Percentiles rank a stretch among this genome's conserved stretches.
Conservation (phyloP, 2,888 invertebrate genomes). For the Agapostemon virescens region DNA sequence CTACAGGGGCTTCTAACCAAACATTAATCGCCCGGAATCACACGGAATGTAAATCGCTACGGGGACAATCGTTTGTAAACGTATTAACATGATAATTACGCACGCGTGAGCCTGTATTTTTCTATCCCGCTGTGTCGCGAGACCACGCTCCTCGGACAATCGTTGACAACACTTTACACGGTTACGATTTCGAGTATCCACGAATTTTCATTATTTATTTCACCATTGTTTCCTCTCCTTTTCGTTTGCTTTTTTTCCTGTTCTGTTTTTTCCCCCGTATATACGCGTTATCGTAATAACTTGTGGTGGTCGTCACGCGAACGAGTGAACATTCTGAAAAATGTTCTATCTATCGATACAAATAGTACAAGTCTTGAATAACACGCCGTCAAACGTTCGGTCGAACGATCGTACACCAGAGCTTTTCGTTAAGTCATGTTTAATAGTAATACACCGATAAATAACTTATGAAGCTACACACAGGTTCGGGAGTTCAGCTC, state of each 20-base stretch:
- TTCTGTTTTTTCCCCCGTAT: not conserved
- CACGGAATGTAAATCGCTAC: conserved; percentile 36
- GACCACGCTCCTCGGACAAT: conserved; percentile 36
- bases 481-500: conserved; percentile 20
- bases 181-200: not conserved
- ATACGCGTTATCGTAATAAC: conserved; percentile 21
- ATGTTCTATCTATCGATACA: conserved; percentile 38
- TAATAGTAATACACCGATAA: conserved; percentile 23
- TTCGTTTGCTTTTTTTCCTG: not conserved
- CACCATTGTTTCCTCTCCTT: conserved; percentile 3
- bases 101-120: conserved; percentile 38
- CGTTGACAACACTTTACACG: conserved; percentile 17
- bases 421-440: conserved; percentile 34
- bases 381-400: conserved; percentile 39
- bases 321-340: conserved; percentile 27
- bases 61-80: conserved; percentile 15
- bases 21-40: conserved; percentile 28
- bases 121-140: conserved; percentile 11
- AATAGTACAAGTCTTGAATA: conserved; percentile 38
- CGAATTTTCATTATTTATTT: conserved; percentile 22
- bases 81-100: conserved; percentile 34
- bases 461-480: conserved; percentile 27
- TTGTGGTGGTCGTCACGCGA: conserved; percentile 7
- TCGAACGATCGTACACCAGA: conserved; percentile 33
- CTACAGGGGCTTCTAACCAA: not conserved